Base-by-base conservation (phyloP, 2,113 vertebrate species). In the Onychostoma macrolepis region DNA sequence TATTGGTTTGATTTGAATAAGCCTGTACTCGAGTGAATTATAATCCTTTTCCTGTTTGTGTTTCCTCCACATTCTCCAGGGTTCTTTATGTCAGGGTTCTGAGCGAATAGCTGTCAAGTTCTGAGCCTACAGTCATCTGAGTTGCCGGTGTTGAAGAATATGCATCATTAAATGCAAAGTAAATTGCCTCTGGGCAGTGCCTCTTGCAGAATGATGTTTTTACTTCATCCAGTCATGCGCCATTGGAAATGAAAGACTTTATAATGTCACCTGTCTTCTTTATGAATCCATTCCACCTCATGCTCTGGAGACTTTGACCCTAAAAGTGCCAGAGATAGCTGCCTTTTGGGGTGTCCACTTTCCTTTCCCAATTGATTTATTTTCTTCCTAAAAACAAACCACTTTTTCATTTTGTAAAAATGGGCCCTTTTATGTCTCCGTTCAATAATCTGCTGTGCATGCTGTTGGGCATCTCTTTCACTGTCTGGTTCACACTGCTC, bases 401-500 rank as follows among this genome's bases (percentile, higher is more conserved):
- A 15, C 28, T 30, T 21, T 41, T 58, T 58, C 21, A 24, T 58
- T n/a, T 38, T 15, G 77, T 58, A 72, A 93, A 86, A 58, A 95
- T 95, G 94, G 94, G 89, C 87, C 92, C 91, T 45, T 94, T 94
- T 84, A 93, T 92, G 43, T 93, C 92, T 96, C 95, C 96, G 38
- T 96, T 95, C 90, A 94, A 97, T 89, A 96, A 93, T 92, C 92
- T 97, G 91, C 92, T 98, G 77, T 97, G 96, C 87, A 96, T 94
- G 91, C 95, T 96, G 30, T 92, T 98, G 89, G 94, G 96, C 78
- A 95, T 98, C 93, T 96, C 95, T 89, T 90, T 98, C 87, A 96
- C 96, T 0, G 95, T 96, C 19, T 97, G 97, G 93, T 95, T 97
- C 91, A 97, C 96, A 15, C 94, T 98, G 33, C 94, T 98, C 0